Evolutionary conservation across 1,140 invertebrate species (phyloP), one percentile per base, ranked within the genome.

Genomic region (Drosophila ogumai): DNA sequence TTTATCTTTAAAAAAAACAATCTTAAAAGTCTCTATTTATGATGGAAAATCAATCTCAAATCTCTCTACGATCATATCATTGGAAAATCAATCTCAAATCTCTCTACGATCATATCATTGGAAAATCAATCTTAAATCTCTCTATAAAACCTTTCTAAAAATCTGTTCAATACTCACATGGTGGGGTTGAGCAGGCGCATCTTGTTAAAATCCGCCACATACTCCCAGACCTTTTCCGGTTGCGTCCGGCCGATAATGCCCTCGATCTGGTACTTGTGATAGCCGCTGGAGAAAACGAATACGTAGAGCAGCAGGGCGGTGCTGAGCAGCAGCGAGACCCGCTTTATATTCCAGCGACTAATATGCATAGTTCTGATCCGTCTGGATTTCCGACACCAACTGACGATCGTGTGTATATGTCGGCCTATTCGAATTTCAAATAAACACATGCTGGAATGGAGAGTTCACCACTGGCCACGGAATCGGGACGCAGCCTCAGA

Each of bases 171-270:
- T n/a, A 47, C 94, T 94, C 92, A 96, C 96, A 96, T 95, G 22
- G 95, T 95, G 12, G 95, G 95, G 93, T 96, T 96, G 40, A 96
- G 92, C 69, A 94, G 94, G 57, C 94, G 94, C 94, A 95, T 95
- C 77, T 96, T 96, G 77, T 94, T 95, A 72, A 96, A 96, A 92
- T 96, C 96, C 3, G 95, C 95, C 19, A 96, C 93, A 90, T 94
- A 96, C 90, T 96, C 95, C 95, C 96, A 96, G 15, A 95, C 94
- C n/a, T 92, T 91, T 77, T 94, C 93, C 17, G 95, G 93, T 79
- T 94, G 93, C 0, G 94, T 87, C 79, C 95, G 93, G 38, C 86
- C 80, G 68, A 95, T 93, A 38, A 88, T 81, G 52, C 79, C 90
- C 69, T 94, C 92, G 36, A 93, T 82, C 78, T 92, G 56, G 74